Conservation (phyloP, 1,140 invertebrate genomes). For the Zaprionus gabonicus region DNA sequence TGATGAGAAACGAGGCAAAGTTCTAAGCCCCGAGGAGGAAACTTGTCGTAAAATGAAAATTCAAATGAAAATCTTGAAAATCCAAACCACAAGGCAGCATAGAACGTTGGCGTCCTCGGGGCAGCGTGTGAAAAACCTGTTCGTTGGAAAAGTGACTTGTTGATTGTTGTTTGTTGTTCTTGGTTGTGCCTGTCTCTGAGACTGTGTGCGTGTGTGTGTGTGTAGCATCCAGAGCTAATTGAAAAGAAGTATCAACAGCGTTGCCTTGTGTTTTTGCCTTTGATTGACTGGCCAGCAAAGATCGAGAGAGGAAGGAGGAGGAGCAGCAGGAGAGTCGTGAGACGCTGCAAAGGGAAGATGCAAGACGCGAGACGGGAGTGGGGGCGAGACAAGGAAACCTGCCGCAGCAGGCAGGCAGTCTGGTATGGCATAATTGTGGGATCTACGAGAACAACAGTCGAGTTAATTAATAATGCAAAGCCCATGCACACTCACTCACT, state of each 20-base stretch:
- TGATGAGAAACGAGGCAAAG: slow-evolving; percentile 47
- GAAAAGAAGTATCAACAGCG: slow-evolving; percentile 79
- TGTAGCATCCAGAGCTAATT: slow-evolving; percentile 63
- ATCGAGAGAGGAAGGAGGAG: slow-evolving; percentile 18
- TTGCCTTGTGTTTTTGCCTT: slow-evolving; percentile 75
- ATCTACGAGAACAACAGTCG: slow-evolving; percentile 55
- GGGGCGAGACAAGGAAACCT: slow-evolving; percentile 15
- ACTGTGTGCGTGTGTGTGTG: slow-evolving; percentile 15
- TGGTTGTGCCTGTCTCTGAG: slow-evolving; percentile 42
- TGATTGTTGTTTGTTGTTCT: slow-evolving; percentile 53
- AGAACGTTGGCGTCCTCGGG: slow-evolving; percentile 48
- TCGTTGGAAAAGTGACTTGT: slow-evolving; percentile 65
- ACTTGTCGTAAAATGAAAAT: slow-evolving; percentile 65
- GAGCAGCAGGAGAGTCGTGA: too few relatives aligned
- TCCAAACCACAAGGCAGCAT: slow-evolving; percentile 9
- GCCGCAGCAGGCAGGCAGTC: slow-evolving; percentile 59
- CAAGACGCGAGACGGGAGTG: not conserved
- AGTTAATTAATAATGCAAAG: slow-evolving; percentile 78
- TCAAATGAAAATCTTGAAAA: slow-evolving; percentile 64
- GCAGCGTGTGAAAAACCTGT: slow-evolving; percentile 75
- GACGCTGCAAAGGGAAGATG: not conserved
- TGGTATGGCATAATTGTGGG: slow-evolving; percentile 79
- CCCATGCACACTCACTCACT: slow-evolving; percentile 59
- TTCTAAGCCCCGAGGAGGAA: slow-evolving; percentile 24
- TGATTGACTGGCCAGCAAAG: slow-evolving; percentile 70